Percentiles rank a stretch among this genome's conserved stretches.
Conservation (phyloP, 2,113 vertebrate species). For the Euleptes europaea region DNA sequence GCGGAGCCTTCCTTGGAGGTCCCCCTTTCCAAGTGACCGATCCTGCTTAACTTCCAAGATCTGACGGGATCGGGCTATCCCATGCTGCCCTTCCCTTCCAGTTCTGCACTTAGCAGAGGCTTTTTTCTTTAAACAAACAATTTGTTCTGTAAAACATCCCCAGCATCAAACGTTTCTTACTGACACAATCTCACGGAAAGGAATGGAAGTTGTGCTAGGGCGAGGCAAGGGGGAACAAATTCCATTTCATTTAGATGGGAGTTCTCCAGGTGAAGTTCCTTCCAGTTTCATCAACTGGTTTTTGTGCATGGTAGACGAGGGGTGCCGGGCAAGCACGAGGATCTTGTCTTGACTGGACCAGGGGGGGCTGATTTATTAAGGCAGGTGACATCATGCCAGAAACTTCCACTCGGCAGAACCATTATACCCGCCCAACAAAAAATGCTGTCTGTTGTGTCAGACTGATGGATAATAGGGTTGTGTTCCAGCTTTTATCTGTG, state of each 20-base stretch:
- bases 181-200: background rate
- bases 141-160: background rate
- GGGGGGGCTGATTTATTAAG: constrained; percentile 54
- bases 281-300: background rate
- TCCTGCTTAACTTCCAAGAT: no score
- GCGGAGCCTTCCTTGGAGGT: no score
- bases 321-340: constrained; percentile 41
- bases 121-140: background rate
- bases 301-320: constrained; percentile 42
- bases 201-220: background rate
- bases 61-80: background rate
- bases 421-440: constrained; percentile 63
- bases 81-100: no score
- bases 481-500: constrained; percentile 71
- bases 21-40: no score
- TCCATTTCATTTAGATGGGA: background rate
- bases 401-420: constrained; percentile 52
- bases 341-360: background rate
- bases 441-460: constrained; percentile 65
- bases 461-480: constrained; percentile 65
- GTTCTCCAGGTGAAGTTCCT: fast-evolving
- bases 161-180: background rate
- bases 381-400: constrained; percentile 60
- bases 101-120: background rate
- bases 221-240: background rate